phyloP scores from a whole-genome alignment of 2,113 vertebrate species.

The Daubentonia madagascariensis region DNA sequence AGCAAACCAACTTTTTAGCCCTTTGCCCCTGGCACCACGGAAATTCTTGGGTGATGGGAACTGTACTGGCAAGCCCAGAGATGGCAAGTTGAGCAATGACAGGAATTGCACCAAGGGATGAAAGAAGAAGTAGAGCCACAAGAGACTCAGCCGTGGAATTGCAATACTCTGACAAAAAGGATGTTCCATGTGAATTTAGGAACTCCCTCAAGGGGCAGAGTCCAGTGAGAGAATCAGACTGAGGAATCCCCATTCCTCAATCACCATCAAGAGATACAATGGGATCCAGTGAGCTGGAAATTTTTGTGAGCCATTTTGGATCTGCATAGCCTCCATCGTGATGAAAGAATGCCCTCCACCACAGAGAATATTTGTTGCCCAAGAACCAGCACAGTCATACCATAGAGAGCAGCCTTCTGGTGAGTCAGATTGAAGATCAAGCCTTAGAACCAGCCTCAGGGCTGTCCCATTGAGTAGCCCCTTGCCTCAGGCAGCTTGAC shows the following conservation, averaged over 20 bases:
- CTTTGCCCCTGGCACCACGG: background rate
- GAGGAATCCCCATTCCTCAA: background rate
- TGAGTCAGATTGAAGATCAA: background rate
- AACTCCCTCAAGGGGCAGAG: background rate
- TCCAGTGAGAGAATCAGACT: background rate
- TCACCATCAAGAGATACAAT: background rate
- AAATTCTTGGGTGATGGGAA: background rate
- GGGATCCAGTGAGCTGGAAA: background rate
- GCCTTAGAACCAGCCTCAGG: background rate
- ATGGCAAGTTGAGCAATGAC: background rate
- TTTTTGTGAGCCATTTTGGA: background rate
- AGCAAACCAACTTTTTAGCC: background rate
- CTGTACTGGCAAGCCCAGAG: background rate
- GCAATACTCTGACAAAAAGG: background rate
- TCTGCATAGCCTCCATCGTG: background rate
- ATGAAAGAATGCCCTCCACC: background rate
- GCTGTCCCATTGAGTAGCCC: background rate
- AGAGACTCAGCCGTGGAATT: background rate
- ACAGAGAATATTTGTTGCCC: background rate
- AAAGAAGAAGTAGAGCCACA: background rate
- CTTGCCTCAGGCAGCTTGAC: background rate
- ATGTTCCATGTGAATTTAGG: background rate
- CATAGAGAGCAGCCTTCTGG: background rate
- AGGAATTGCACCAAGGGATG: background rate
- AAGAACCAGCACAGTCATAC: background rate